phyloP scores from a whole-genome alignment of 2,113 vertebrate genomes.

The Lophius piscatorius region DNA sequence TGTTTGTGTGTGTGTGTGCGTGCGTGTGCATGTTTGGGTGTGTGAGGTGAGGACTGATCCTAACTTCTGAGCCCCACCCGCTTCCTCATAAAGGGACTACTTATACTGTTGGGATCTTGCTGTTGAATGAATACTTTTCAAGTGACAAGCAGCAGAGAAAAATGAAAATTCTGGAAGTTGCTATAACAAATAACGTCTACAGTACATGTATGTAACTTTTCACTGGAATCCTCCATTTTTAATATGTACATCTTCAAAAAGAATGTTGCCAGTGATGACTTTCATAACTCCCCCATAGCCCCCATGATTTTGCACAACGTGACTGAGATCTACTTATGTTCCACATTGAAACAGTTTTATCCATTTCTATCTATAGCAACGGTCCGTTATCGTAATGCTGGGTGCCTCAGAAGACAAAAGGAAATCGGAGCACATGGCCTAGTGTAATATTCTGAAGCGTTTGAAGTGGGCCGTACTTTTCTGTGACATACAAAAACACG shows the following conservation, averaged over 20 bases:
- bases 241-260: not conserved
- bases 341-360: not conserved
- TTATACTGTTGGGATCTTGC: not conserved
- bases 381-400: too few relatives aligned
- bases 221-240: not conserved
- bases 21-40: too few relatives aligned
- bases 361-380: not conserved
- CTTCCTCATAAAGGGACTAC: slow-evolving; percentile 22
- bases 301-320: too few relatives aligned
- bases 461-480: too few relatives aligned
- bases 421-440: too few relatives aligned
- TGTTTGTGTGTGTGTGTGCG: not conserved
- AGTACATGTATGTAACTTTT: not conserved
- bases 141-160: not conserved
- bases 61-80: slow-evolving; percentile 26
- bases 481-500: too few relatives aligned
- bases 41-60: slow-evolving; percentile 44
- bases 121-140: slow-evolving; percentile 33
- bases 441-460: too few relatives aligned
- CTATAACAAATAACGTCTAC: slow-evolving; percentile 5
- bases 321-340: too few relatives aligned
- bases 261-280: not conserved
- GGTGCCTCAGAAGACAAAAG: too few relatives aligned
- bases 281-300: too few relatives aligned
- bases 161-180: not conserved